These are phyloP conservation scores for Diabrotica undecimpunctata DNA, from an alignment of 1,140 invertebrate genomes.

Conservation along the genomic window DNA sequence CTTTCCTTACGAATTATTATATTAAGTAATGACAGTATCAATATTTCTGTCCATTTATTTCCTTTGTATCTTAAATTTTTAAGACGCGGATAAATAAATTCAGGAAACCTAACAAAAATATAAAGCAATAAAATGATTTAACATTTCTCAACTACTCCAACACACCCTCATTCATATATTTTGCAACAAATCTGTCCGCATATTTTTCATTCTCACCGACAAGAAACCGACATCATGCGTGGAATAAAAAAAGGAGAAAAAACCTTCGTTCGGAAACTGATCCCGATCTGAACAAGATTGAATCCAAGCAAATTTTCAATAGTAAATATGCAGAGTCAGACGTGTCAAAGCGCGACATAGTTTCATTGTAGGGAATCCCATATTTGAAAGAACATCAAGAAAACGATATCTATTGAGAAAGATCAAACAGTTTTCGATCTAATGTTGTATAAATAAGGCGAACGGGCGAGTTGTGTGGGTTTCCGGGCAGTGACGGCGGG, in stretches of 20 bases:
- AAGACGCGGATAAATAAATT: too few species aligned
- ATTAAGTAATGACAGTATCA: too few species aligned
- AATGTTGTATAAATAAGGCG: slow-evolving; percentile 17
- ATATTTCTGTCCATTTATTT: too few species aligned
- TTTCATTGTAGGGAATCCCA: slow-evolving; percentile 10
- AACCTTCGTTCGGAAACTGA: not conserved
- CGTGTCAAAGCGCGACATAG: slow-evolving; percentile 11
- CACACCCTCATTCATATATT: not conserved
- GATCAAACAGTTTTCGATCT: slow-evolving; percentile 14
- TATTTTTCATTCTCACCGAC: not conserved
- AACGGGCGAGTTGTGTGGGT: slow-evolving; percentile 3
- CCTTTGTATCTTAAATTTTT: too few species aligned
- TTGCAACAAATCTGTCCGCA: not conserved
- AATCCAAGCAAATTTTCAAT: slow-evolving; percentile 11
- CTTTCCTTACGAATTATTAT: too few species aligned
- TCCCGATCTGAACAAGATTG: slow-evolving; percentile 3
- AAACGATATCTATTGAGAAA: slow-evolving; percentile 14
- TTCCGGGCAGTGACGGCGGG: not conserved
- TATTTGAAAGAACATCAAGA: slow-evolving; percentile 13
- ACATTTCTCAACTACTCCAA: too few species aligned
- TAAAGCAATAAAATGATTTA: too few species aligned
- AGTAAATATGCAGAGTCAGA: slow-evolving; percentile 11
- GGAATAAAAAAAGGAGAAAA: not conserved
- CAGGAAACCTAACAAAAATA: too few species aligned
- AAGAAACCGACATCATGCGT: slow-evolving; percentile 1